These are phyloP conservation scores for Erythrolamprus reginae DNA, from an alignment of 2,113 vertebrate species.

Conservation along the genomic window DNA sequence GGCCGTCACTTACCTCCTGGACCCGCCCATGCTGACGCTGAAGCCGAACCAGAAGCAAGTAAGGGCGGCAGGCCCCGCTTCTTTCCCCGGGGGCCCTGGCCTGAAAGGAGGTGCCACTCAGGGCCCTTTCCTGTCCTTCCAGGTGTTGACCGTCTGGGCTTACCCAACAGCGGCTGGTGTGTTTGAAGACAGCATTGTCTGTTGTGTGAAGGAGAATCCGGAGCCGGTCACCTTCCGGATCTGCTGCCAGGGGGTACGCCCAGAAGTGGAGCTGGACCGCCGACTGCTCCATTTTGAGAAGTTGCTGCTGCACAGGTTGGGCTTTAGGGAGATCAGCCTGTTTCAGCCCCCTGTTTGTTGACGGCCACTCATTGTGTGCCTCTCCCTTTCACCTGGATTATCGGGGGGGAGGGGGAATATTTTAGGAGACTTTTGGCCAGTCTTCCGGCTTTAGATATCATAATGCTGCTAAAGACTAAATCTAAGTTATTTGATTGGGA, in stretches of 20 bases:
- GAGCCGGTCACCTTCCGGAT: constrained; percentile 73
- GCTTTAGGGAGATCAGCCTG: not conserved
- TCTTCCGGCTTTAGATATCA: not conserved
- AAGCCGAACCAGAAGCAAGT: constrained; percentile 81
- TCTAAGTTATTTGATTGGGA: not conserved
- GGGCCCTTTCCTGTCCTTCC: not conserved
- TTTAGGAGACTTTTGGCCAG: not conserved
- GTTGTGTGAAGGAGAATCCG: constrained; percentile 80
- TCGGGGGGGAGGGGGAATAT: too few relatives aligned
- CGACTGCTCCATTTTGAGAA: constrained; percentile 77
- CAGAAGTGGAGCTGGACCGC: constrained; percentile 79
- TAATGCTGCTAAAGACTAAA: not conserved
- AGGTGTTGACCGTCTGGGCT: constrained; percentile 84
- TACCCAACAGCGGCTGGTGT: constrained; percentile 79
- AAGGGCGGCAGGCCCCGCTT: not conserved
- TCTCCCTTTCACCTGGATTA: not conserved
- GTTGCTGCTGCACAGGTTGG: constrained; percentile 80
- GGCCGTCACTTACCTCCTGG: constrained; percentile 79
- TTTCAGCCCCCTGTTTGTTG: not conserved
- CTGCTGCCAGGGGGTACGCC: constrained; percentile 80
- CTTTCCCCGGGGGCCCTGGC: rapidly evolving
- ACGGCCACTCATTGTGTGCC: too few relatives aligned
- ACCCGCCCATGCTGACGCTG: constrained; percentile 79
- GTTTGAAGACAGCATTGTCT: constrained; percentile 82
- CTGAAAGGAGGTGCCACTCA: not conserved